phyloP scores from a whole-genome alignment of 1,140 invertebrate species.

The Pemphigus obesinymphae region DNA sequence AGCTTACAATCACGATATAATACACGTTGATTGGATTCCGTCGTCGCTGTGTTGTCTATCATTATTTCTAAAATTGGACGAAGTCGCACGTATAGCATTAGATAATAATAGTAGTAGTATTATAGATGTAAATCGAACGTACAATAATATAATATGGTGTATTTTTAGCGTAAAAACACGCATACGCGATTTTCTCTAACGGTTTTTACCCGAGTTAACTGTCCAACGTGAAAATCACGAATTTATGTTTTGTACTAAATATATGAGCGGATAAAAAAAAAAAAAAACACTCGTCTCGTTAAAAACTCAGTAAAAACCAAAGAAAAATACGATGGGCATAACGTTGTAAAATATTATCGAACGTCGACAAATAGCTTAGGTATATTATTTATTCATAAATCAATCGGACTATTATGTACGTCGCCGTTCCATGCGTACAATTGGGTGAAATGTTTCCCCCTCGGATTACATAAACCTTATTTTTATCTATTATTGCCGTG shows the following conservation, averaged over 20 bases:
- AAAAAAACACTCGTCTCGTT: neutral
- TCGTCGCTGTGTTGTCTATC: neutral
- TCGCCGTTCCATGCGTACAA: neutral
- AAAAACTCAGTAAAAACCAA: neutral
- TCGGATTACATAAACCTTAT: no score
- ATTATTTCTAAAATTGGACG: neutral
- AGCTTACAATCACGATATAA: neutral
- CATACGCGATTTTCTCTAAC: neutral
- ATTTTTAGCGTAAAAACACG: neutral
- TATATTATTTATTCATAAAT: neutral
- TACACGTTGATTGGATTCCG: neutral
- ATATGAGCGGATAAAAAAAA: neutral
- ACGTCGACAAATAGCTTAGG: neutral
- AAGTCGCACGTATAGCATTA: neutral
- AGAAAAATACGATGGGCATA: neutral
- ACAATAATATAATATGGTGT: no score
- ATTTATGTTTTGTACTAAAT: neutral
- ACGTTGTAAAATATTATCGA: neutral
- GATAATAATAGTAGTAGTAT: no score
- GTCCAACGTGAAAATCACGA: neutral
- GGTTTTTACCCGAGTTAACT: neutral
- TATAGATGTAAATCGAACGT: no score
- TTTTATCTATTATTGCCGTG: no score
- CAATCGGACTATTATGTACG: neutral
- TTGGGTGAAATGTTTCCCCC: neutral